A percentile compares a stretch with the other conserved stretches of the same genome.
These are phyloP conservation scores for Rhadina sibilatrix DNA, from an alignment of 2,113 vertebrate genomes.

Conservation along the genomic window DNA sequence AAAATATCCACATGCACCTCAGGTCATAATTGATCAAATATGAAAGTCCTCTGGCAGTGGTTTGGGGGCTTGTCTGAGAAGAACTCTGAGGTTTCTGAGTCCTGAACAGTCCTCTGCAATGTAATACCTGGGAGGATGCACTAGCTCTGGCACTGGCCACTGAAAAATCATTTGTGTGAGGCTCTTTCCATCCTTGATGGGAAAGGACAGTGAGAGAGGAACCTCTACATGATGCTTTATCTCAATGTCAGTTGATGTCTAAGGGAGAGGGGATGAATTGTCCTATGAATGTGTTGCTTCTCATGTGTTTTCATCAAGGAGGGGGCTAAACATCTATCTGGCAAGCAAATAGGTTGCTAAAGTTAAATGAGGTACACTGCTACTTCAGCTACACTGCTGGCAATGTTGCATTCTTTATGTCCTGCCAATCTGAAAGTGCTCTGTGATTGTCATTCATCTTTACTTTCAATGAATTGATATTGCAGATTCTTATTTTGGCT, in stretches of 20 bases:
- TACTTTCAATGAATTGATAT: slow-evolving; percentile 19
- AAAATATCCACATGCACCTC: background rate
- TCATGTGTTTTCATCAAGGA: background rate
- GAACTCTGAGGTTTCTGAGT: background rate
- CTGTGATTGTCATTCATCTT: background rate
- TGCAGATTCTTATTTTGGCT: slow-evolving; percentile 49
- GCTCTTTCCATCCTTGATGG: background rate
- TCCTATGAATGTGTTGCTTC: background rate
- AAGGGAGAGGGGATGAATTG: background rate
- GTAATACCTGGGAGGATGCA: background rate
- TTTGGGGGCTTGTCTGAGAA: background rate
- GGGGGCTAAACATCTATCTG: background rate
- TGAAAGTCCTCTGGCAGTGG: background rate
- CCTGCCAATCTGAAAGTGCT: background rate
- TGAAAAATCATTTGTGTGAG: background rate
- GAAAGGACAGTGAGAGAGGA: background rate
- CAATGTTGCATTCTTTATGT: background rate
- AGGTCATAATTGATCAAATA: background rate
- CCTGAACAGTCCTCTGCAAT: background rate
- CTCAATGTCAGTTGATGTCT: background rate
- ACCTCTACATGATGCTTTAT: background rate
- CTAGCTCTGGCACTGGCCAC: background rate
- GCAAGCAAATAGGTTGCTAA: background rate
- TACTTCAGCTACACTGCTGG: background rate
- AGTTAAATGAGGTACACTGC: background rate